Conservation (phyloP, 2,888 invertebrate genomes). For the Noctua janthe region DNA sequence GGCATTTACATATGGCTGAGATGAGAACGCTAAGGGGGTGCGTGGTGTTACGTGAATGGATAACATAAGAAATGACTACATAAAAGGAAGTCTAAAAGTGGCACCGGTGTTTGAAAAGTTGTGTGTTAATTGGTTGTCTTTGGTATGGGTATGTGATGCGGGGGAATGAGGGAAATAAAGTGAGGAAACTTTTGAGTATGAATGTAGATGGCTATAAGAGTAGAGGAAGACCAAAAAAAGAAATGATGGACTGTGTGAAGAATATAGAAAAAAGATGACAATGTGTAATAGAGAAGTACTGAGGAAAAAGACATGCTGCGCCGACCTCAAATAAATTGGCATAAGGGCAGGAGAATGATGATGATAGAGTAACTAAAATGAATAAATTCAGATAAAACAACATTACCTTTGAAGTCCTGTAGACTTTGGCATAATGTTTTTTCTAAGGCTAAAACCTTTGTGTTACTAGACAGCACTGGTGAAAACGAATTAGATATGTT, state of each 20-base stretch:
- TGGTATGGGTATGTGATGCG: background rate
- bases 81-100: background rate
- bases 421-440: slow-evolving; percentile 75
- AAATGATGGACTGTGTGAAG: too few species aligned
- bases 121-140: background rate
- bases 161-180: background rate
- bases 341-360: background rate
- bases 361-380: background rate
- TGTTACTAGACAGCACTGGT: slow-evolving; percentile 66
- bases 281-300: too few species aligned
- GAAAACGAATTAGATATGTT: slow-evolving; percentile 52
- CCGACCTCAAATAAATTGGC: background rate
- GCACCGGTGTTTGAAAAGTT: background rate
- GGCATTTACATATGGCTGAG: background rate
- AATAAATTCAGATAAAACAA: background rate
- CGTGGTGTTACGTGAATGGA: background rate
- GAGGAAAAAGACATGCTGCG: too few species aligned
- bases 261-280: too few species aligned
- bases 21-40: background rate
- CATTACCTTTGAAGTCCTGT: slow-evolving; percentile 77
- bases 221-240: too few species aligned
- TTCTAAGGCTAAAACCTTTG: slow-evolving; percentile 77
- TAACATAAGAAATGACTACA: background rate
- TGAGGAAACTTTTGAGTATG: too few species aligned
- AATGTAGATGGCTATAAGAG: too few species aligned